Base-by-base conservation (phyloP, 2,797 vertebrate species). In the Anniella stebbinsi region DNA sequence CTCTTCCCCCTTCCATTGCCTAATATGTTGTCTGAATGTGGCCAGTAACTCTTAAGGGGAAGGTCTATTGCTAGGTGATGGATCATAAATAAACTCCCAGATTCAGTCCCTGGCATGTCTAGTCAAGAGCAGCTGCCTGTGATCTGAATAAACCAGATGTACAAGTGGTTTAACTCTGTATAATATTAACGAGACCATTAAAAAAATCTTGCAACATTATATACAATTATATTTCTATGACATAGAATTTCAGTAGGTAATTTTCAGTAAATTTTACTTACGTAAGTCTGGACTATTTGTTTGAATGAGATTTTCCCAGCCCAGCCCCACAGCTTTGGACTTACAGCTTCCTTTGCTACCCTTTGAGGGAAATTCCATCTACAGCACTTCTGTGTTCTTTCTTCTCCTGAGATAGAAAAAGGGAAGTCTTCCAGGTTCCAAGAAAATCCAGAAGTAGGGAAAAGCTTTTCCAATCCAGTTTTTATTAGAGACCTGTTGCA, bases 271-370 rank as follows among this genome's bases (percentile, higher is more conserved):
- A 11, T 38, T 93, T 12, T 90, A 17, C 57, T 83, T 33, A 77
- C 1, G 80, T 8, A 76, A 87, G 45, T 6, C 84, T 85, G 66
- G 73, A 80, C 73, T 17, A 70, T 33, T 12, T 89, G 80, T 33
- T 82, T 57, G 78, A 0, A 45, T 86, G 30, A n/a, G 38, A 23
- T 25, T 91, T 91, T 85, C 66, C 21, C 45, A 77, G 73, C 11
- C 57, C 0, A 0, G 67, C 75, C 80, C 77, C 88, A 5, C 33
- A 84, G 33, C 80, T 60, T 51, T 38, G 73, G 86, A 48, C 93
- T 93, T 93, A 12, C 91, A 76, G 66, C 84, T 84, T 87, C 0
- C 1, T 84, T 80, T 86, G 78, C 0, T 82, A 30, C 23, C 66
- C 3, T 1, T 1, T 28, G 38, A 12, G 21, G 82, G 0, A n/a